Conservation (phyloP, 2,113 vertebrate genomes). For the Grus americana region DNA sequence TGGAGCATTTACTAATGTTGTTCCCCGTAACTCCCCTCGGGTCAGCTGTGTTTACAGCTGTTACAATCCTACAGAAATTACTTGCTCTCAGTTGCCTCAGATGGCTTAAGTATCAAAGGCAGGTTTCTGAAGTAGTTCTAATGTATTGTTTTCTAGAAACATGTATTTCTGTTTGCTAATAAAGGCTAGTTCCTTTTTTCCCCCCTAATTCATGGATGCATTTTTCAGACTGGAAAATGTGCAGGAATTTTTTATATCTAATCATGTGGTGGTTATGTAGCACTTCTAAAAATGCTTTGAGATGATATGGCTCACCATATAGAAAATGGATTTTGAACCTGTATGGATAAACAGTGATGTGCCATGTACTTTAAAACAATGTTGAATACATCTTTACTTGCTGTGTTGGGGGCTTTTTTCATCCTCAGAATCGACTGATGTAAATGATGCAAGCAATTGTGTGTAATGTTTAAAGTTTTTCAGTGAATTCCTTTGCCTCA, state of each 20-base stretch:
- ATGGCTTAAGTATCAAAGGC: background rate
- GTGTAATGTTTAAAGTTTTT: background rate
- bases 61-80: background rate
- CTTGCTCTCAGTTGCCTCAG: background rate
- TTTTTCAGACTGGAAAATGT: background rate
- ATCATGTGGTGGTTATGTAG: background rate
- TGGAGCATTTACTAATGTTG: fast-evolving
- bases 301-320: background rate
- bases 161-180: background rate
- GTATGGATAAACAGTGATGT: background rate
- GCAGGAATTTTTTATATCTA: background rate
- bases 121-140: background rate
- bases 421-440: background rate
- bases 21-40: background rate
- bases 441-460: background rate
- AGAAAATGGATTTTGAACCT: background rate
- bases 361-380: background rate
- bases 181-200: background rate
- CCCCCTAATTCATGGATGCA: background rate
- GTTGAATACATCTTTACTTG: background rate
- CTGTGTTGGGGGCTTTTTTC: background rate
- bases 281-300: background rate
- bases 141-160: background rate
- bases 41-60: background rate
- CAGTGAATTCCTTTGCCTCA: background rate